Evolutionary conservation across 2,888 invertebrate species (phyloP), one percentile per base, ranked within the genome.

Genomic region (Cremastinae sp.): DNA sequence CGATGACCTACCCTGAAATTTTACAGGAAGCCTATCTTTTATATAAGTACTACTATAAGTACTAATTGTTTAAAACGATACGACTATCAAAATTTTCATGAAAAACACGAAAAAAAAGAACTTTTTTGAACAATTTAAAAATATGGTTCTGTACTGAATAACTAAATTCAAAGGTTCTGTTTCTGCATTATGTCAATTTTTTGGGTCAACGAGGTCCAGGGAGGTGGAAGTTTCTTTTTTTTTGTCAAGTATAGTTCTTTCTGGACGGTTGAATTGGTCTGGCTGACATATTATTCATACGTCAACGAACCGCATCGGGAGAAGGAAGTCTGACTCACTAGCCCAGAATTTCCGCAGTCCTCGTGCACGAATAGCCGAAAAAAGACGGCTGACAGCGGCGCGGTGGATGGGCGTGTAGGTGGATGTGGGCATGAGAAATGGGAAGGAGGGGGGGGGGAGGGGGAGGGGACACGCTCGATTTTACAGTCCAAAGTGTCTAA

Each of bases 401-500:
- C 36, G 16, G 34, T 53, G 12, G 38, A 36, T 20, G 28, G 18
- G 34, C 20, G 47, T 54, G 12, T 34, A 1, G 45, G 20, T 38
- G 43, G 38, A n/a, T 41, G 16, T 56, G 66, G 45, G 9, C 20
- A 45, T 47, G 14, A 12, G n/a, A 14, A 14, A 12, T n/a, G 43
- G 22, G 9, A 9, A 8, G 51, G 10, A 38, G 64, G 73, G 69
- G 73, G 73, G 76, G n/a, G 43, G 22, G 9, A 9, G 10, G 51
- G 10, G 38, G 64, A 69, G 69, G 73, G 73, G 76, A 73, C 76
- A 77, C 73, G 76, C 76, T 77, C 76, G 76, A 73, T 77, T 77
- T 77, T 77, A 75, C 64, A 69, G 73, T 66, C 73, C 65, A 74
- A 73, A 65, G 69, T 77, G 65, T 73, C 76, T 74, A 77, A 77